Base-by-base conservation (phyloP, 2,113 vertebrate species). In the Nanorana parkeri region DNA sequence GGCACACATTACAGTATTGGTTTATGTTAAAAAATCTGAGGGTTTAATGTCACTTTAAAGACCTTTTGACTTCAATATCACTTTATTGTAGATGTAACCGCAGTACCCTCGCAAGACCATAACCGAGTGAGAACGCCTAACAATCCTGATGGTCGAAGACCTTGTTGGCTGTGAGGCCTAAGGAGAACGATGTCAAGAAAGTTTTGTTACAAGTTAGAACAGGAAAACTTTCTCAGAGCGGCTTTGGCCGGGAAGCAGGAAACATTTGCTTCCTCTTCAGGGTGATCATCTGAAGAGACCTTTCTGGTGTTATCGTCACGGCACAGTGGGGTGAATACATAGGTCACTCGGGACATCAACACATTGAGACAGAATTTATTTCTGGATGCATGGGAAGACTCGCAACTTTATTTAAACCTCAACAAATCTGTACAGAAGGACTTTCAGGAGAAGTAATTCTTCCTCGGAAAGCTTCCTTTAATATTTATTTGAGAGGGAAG, bases 231-330 rank as follows among this genome's bases (percentile, higher is more conserved):
- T 80, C 78, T 80, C 78, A 69, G 23, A 20, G 32, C 54, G 8
- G 6, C 55, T 1, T 55, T 80, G 78, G 78, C 78, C 41, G 55
- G 78, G 78, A 80, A 69, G 16, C 78, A 80, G 78, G 78, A 80
- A 80, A 80, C 78, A 60, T 80, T 80, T 69, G 78, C 67, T 80
- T 80, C 78, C 78, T 80, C 66, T 69, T 60, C 17, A 55, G 54
- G 21, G 78, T 55, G 32, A 61, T 80, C 78, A 69, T 80, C 66
- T 61, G 24, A 61, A 29, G 16, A 32, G 66, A 36, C 61, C 77
- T 68, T 41, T 56, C 20, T 68, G 32, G 63, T 68, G n/a, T 78
- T 78, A 68, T 78, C 52, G 65, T 71, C 78, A 69, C 3, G 20
- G 54, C 66, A 1, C 77, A 60, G 65, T 24, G 77, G 54, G 77